phyloP scores from a whole-genome alignment of 1,140 invertebrate species.

The Heliconius hewitsoni region DNA sequence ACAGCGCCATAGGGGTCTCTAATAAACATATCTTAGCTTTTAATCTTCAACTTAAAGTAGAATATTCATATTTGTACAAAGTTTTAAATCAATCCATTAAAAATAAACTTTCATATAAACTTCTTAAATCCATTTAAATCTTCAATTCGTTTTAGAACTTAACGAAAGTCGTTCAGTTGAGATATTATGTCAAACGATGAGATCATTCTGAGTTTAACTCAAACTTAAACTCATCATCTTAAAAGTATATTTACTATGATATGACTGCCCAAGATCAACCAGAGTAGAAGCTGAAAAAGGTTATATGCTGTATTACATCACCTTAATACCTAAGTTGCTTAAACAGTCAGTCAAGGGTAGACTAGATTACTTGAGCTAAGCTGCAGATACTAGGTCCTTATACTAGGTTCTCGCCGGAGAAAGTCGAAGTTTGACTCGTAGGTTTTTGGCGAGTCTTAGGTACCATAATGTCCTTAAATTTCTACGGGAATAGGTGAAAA shows the following conservation, averaged over 20 bases:
- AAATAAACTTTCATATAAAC: not conserved
- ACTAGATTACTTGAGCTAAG: no score
- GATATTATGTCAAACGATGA: not conserved
- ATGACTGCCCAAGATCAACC: no score
- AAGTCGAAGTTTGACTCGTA: no score
- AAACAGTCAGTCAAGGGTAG: no score
- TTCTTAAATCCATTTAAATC: slow-evolving; percentile 7
- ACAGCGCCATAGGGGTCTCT: not conserved
- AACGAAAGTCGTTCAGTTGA: not conserved
- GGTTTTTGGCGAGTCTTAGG: no score
- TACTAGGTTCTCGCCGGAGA: no score
- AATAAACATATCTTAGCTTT: not conserved
- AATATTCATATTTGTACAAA: slow-evolving; percentile 4
- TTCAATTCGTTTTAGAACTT: not conserved
- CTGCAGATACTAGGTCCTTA: no score
- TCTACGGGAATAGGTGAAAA: no score
- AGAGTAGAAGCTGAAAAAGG: no score
- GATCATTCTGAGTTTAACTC: not conserved
- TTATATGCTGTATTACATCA: no score
- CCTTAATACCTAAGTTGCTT: no score
- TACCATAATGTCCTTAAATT: no score
- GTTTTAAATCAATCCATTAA: not conserved
- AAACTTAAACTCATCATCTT: not conserved
- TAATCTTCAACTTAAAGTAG: not conserved
- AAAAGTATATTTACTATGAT: not conserved